Percentiles rank a stretch among this genome's conserved stretches.
Evolutionary conservation across 2,888 invertebrate genomes (phyloP).

Genomic region (Trichacis sp.): DNA sequence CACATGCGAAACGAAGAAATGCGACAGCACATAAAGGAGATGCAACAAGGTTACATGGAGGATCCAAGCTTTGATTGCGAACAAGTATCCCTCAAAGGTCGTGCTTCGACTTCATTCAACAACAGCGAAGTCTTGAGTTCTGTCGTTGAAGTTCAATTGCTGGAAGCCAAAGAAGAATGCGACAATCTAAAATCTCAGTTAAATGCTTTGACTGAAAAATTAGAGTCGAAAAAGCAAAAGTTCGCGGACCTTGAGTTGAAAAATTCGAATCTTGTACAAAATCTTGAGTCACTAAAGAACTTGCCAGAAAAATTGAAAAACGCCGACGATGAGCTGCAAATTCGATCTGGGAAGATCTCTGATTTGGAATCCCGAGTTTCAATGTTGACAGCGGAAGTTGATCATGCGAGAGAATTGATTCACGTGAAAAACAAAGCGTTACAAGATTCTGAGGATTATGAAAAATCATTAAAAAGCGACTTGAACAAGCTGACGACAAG

Average conservation of each 20-base stretch:
- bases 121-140: conserved; percentile 59
- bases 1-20: conserved; percentile 58
- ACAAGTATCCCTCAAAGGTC: conserved; percentile 21
- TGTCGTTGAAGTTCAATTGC: conserved; percentile 64
- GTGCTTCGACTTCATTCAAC: conserved; percentile 45
- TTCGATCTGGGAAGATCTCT: conserved; percentile 24
- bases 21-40: conserved; percentile 51
- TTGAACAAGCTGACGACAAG: conserved; percentile 27
- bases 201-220: conserved; percentile 63
- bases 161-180: conserved; percentile 64
- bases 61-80: conserved; percentile 63
- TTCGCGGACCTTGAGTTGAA: conserved; percentile 34
- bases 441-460: conserved; percentile 25
- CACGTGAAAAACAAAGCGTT: conserved; percentile 35
- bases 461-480: conserved; percentile 31
- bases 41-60: conserved; percentile 37
- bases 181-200: conserved; percentile 64
- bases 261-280: conserved; percentile 35
- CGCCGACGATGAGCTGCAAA: conserved; percentile 24
- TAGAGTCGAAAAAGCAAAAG: conserved; percentile 40
- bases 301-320: conserved; percentile 37
- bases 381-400: conserved; percentile 31
- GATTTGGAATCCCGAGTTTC: conserved; percentile 36
- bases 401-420: conserved; percentile 36
- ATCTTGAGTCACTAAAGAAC: conserved; percentile 35